Conservation (phyloP, 2,113 vertebrate genomes). For the Climacteris rufus region DNA sequence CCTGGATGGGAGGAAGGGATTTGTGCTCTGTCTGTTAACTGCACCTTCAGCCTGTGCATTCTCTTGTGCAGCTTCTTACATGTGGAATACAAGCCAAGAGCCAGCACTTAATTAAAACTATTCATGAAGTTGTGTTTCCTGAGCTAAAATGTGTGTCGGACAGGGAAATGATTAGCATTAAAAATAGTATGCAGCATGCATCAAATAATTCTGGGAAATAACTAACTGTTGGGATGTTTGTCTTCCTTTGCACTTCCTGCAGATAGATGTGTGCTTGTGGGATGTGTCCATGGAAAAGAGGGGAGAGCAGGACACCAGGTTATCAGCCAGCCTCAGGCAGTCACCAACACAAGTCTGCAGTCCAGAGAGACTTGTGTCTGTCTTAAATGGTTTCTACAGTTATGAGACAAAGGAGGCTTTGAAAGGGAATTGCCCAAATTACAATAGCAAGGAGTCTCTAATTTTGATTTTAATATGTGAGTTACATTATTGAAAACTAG, state of each 20-base stretch:
- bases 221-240: not conserved
- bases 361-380: not conserved
- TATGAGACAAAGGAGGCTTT: not conserved
- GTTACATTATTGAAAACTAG: not conserved
- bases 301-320: not conserved
- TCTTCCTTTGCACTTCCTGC: not conserved
- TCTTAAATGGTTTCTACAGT: not conserved
- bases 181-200: not conserved
- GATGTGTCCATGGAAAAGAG: not conserved
- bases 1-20: conserved; percentile 17
- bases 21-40: not conserved
- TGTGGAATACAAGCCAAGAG: not conserved
- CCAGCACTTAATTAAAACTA: not conserved
- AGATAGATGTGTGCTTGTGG: not conserved
- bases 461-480: not conserved
- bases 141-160: not conserved
- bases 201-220: not conserved
- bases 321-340: not conserved
- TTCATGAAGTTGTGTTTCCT: not conserved
- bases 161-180: not conserved
- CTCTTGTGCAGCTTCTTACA: not conserved
- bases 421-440: not conserved
- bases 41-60: not conserved
- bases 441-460: not conserved
- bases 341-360: not conserved